Evolutionary conservation across 53 echinoderm and acorn worm species (phyloP), one percentile per base, ranked within the genome.

Genomic region (Echinometra lucunter): DNA sequence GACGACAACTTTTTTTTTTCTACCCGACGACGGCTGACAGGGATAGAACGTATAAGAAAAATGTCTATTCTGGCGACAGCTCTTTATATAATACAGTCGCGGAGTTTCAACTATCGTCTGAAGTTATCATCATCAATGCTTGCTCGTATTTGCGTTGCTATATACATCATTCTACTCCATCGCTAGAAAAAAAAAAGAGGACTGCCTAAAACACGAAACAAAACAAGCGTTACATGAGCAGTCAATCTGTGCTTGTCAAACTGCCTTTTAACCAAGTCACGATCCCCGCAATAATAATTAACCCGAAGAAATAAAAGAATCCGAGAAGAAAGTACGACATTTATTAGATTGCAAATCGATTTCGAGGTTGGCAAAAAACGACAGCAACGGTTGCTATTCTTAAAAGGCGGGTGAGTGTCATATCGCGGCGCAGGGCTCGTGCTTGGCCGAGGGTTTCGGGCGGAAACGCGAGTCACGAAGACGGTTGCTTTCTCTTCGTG

Each of bases 271-370:
- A 44, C 35, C 45, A 69, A 91, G 91, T 40, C 91, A 91, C 91
- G 91, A 91, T 44, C 91, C 63, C 28, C 25, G 66, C 91, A 91
- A 91, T 91, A 91, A 91, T 69, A 67, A 69, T 69, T 91, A 89
- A 89, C 89, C 58, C 91, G 69, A 63, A 67, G 66, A 69, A 67
- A 69, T 58, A 91, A 91, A 69, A 91, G 91, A 63, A 45, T 40
- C 45, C 21, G 11, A 67, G 37, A 91, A 91, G 66, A 66, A 45
- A 66, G 60, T 67, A 45, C 91, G 91, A 67, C 91, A 91, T 91
- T 91, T 69, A 91, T 91, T 66, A 91, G 66, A 69, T 91, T 66
- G 91, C 91, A 91, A 91, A 91, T 91, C 91, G 91, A 91, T 91
- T 91, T 91, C 67, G 66, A 45, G 91, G 91, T 69, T 66, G 58